Evolutionary conservation across 2,888 invertebrate genomes (phyloP).

Genomic region (Limnephilus auricula): DNA sequence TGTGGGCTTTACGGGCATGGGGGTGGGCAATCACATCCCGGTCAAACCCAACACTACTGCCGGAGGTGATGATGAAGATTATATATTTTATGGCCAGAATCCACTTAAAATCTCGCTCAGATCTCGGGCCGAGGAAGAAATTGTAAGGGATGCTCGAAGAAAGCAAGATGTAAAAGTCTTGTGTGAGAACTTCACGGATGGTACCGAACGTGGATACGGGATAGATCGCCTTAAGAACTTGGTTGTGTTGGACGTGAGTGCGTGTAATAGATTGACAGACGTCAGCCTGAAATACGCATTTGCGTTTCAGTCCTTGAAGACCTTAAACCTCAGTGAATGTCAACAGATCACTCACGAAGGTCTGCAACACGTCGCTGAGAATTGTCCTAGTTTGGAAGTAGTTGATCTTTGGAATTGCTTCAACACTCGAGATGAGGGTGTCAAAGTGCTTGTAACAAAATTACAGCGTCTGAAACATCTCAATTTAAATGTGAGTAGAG

Average conservation of each 20-base stretch:
- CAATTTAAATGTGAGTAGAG: constrained; percentile 77
- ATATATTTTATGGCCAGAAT: not conserved
- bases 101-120: constrained; percentile 77
- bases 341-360: constrained; percentile 84
- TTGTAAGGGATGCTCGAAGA: constrained; percentile 81
- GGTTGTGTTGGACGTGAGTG: constrained; percentile 80
- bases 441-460: constrained; percentile 71
- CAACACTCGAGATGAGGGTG: constrained; percentile 82
- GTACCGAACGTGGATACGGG: constrained; percentile 75
- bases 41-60: constrained; percentile 36
- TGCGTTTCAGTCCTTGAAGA: constrained; percentile 80
- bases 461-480: constrained; percentile 77
- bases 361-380: constrained; percentile 79
- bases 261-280: constrained; percentile 85
- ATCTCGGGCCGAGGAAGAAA: constrained; percentile 83
- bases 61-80: not conserved
- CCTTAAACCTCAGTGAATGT: constrained; percentile 82
- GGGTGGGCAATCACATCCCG: constrained; percentile 70
- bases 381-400: constrained; percentile 84
- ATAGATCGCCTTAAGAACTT: constrained; percentile 78
- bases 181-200: constrained; percentile 77
- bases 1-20: constrained; percentile 84
- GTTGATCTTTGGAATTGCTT: constrained; percentile 83
- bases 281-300: constrained; percentile 84
- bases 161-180: constrained; percentile 81